These are phyloP conservation scores for Creontiades dilutus DNA, from an alignment of 2,888 invertebrate genomes.

Conservation along the genomic window DNA sequence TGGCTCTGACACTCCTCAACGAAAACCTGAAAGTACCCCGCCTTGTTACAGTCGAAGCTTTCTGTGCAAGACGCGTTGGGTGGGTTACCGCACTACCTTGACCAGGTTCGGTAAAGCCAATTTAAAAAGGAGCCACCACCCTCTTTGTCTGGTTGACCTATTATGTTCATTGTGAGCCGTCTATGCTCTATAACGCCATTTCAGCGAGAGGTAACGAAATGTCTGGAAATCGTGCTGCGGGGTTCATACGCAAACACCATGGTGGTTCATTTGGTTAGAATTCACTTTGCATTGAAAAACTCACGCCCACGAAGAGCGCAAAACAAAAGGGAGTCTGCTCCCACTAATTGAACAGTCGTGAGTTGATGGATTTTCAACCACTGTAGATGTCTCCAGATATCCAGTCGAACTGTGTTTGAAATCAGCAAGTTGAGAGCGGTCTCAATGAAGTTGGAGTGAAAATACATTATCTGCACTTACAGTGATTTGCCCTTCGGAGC, in stretches of 20 bases:
- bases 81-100: conserved; percentile 24
- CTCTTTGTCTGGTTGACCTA: conserved; percentile 25
- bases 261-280: conserved; percentile 5
- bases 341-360: neutral
- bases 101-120: conserved; percentile 16
- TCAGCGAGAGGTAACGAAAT: neutral
- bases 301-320: neutral
- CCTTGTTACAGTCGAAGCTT: neutral
- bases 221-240: neutral
- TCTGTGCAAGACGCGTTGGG: conserved; percentile 5
- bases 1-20: neutral
- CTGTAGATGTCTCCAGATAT: too few species aligned
- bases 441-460: too few species aligned
- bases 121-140: conserved; percentile 9
- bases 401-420: too few species aligned
- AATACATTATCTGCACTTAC: too few species aligned
- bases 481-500: too few species aligned
- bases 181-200: neutral
- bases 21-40: neutral
- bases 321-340: neutral
- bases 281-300: neutral
- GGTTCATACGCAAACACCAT: neutral
- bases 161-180: conserved; percentile 10
- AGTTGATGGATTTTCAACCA: neutral
- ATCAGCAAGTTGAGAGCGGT: too few species aligned